Evolutionary conservation across 2,797 vertebrate species (phyloP), one percentile per base, ranked within the genome.

Genomic region (Sebastes alutus): DNA sequence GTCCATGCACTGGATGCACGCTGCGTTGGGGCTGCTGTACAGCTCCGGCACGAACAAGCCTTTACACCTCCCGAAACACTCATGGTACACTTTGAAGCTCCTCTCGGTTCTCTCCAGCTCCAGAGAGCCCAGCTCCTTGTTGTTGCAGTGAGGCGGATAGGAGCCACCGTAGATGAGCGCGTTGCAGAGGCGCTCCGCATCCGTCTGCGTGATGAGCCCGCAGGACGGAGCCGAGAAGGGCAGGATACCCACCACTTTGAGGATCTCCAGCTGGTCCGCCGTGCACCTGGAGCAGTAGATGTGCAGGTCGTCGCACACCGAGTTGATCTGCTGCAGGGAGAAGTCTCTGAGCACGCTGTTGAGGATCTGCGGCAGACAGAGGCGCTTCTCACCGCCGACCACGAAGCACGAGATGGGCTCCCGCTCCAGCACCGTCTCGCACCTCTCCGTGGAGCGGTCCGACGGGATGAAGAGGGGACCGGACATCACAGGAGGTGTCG

Each of bases 261-360:
- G 96, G 66, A 99, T 99, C 87, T 99, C 98, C 85, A 99, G 97
- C 91, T 99, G 98, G 90, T 99, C 98, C 1, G 97, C 97, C 68
- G 97, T 98, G 94, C 98, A 99, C 79, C 98, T 92, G 6, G 98
- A 99, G 93, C 98, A 99, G 90, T 99, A 99, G 72, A 99, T 97
- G 83, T 99, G 99, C 66, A 99, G 95, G 84, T 99, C 98, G 30
- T 99, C 98, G 82, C 98, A 99, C 78, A 99, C 97, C 0, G 97
- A 97, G 90, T 99, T 99, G 93, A 99, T 99, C 91, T 99, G 98
- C 90, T 99, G 98, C 69, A 99, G 94, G 4, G 97, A 98, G 86
- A 98, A 99, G 87, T 99, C 97, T 76, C 97, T 96, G 80, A 99
- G 97, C 60, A 99, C 98, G 1, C 97, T 99, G 95, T 99, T 99